phyloP scores from a whole-genome alignment of 2,113 vertebrate genomes.

The Caranx ignobilis region DNA sequence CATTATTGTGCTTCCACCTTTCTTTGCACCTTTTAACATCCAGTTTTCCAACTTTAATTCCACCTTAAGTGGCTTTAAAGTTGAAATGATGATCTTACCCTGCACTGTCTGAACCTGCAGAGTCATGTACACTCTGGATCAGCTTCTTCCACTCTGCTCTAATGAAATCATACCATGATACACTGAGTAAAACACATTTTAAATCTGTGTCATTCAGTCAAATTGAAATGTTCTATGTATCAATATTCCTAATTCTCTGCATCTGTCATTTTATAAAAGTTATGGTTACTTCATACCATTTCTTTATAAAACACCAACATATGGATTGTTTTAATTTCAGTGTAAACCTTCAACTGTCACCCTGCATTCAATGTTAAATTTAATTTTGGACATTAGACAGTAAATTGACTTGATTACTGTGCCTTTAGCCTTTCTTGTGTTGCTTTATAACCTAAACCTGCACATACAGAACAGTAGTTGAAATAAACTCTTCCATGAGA shows the following conservation, averaged over 20 bases:
- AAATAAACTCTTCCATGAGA: neutral
- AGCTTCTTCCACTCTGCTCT: neutral
- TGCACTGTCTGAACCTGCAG: too few relatives aligned
- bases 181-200: too few relatives aligned
- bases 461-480: too few relatives aligned
- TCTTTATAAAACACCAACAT: neutral
- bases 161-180: too few relatives aligned
- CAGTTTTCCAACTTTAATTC: neutral
- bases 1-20: too few relatives aligned
- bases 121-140: neutral
- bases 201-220: too few relatives aligned
- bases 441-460: neutral
- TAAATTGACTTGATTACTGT: neutral
- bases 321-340: neutral
- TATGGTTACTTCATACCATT: neutral
- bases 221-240: too few relatives aligned
- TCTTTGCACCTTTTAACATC: neutral
- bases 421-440: too few relatives aligned
- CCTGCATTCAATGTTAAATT: slow-evolving; percentile 4
- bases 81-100: neutral
- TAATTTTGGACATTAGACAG: neutral
- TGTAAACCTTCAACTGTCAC: slow-evolving; percentile 7
- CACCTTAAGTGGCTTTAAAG: neutral
- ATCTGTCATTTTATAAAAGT: neutral
- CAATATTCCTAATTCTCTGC: neutral